phyloP scores from a whole-genome alignment of 1,140 invertebrate species.

The Danaus melanippus region DNA sequence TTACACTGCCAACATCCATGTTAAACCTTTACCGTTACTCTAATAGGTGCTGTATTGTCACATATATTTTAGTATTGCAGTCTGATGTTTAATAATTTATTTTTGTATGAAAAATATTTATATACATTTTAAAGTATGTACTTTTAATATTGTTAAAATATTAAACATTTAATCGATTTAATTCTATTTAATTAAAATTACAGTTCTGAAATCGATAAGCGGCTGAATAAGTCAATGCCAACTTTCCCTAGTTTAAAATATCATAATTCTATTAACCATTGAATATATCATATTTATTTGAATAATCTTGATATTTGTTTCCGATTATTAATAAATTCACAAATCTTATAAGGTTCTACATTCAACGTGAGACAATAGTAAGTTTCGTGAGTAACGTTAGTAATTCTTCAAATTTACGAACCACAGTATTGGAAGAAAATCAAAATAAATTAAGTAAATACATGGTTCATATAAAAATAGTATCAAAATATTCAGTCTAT shows the following conservation, averaged over 20 bases:
- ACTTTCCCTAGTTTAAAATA: constrained; percentile 59
- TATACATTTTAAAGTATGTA: constrained; percentile 2
- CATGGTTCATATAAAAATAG: too few relatives aligned
- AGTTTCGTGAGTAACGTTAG: too few relatives aligned
- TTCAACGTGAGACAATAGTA: too few relatives aligned
- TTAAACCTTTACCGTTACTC: constrained; percentile 48
- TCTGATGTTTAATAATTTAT: neutral
- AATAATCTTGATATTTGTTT: constrained; percentile 27
- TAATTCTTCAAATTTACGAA: too few relatives aligned
- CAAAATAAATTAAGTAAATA: too few relatives aligned
- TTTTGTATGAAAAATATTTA: constrained; percentile 1
- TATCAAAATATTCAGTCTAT: too few relatives aligned
- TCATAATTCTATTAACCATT: constrained; percentile 42
- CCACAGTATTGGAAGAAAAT: too few relatives aligned
- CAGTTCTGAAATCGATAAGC: constrained; percentile 12
- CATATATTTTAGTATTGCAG: too few relatives aligned
- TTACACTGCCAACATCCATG: constrained; percentile 48
- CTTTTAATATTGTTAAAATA: neutral
- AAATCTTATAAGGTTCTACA: too few relatives aligned
- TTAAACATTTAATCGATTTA: neutral
- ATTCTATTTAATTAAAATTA: too few relatives aligned
- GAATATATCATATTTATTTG: constrained; percentile 20
- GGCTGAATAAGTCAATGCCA: constrained; percentile 23
- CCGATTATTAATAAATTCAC: too few relatives aligned
- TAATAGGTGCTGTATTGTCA: constrained; percentile 10